A percentile compares a stretch with the other conserved stretches of the same genome.
Evolutionary conservation across 2,797 vertebrate genomes (phyloP).

Genomic region (Lepus townsendii): DNA sequence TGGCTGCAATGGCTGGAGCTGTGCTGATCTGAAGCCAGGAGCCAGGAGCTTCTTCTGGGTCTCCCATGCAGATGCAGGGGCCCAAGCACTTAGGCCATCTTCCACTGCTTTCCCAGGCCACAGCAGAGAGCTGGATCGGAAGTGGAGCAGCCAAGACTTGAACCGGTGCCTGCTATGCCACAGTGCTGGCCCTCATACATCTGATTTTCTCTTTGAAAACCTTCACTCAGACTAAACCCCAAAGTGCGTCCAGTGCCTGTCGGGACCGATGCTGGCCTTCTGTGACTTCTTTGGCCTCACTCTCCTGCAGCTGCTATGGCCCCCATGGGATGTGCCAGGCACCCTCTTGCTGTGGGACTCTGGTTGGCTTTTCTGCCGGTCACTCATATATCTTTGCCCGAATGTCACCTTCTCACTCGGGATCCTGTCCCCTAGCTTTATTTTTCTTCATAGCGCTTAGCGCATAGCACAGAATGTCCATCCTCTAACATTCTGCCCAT

Average conservation of each 20-base stretch:
- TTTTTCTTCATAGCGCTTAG: background rate
- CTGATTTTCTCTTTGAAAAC: background rate
- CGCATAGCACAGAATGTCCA: too few relatives aligned
- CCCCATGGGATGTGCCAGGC: background rate
- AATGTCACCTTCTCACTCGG: background rate
- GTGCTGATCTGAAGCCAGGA: too few relatives aligned
- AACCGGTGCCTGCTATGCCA: too few relatives aligned
- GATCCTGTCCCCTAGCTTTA: background rate
- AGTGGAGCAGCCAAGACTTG: too few relatives aligned
- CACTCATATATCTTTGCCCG: background rate
- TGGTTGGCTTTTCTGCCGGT: background rate
- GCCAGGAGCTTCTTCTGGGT: too few relatives aligned
- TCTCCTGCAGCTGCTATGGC: background rate
- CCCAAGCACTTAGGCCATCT: too few relatives aligned
- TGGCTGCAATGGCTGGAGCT: too few relatives aligned
- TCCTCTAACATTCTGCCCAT: background rate
- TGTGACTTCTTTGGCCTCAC: background rate
- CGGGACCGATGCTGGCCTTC: background rate
- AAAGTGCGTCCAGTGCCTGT: background rate
- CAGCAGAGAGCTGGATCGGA: too few relatives aligned
- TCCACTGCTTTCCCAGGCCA: too few relatives aligned
- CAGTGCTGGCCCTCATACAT: background rate
- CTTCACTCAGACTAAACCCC: conserved; percentile 20
- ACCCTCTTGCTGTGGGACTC: background rate
- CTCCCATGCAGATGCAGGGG: too few relatives aligned